Evolutionary conservation across 2,113 vertebrate species (phyloP), one percentile per base, ranked within the genome.

Genomic region (Silurus glanis): DNA sequence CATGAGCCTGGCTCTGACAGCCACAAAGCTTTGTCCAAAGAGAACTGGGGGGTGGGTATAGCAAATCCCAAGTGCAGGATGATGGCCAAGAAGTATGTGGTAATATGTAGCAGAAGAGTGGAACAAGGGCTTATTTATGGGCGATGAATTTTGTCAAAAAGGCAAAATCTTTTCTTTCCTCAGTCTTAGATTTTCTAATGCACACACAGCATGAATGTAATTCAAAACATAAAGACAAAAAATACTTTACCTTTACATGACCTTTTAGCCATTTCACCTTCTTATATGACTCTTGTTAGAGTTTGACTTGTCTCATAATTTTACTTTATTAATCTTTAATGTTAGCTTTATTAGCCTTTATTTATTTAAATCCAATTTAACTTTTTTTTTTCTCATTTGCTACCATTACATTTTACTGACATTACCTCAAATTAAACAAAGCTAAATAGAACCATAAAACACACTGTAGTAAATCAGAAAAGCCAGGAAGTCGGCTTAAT

Each of bases 21-120:
- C 88, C 90, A 90, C 90, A 93, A 92, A 90, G 89, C 80, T 62
- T 51, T 61, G 86, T 90, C 85, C 85, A 84, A 90, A 82, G 88
- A 81, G 74, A 88, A 75, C 80, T n/a, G 56, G 69, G 45, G 14
- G 72, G 16, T 16, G 45, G 74, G 61, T 49, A 59, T 49, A 51
- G n/a, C 19, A 61, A 59, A 53, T n/a, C 45, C 45, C 9, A 59
- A 28, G 58, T 6, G 49, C 16, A 51, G 23, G 58, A 71, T 66
- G 53, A 86, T 75, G 23, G 59, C 86, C 64, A 80, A 51, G 25
- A 45, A 64, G 80, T 84, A 83, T 59, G 66, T 62, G 6, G 21
- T 75, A n/a, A 9, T 37, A 17, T 51, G 49, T 28, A 79, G n/a
- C 16, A 47, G 81, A 76, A 69, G 80, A 80, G 58, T 86, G 75